Evolutionary conservation across 2,113 vertebrate genomes (phyloP).

Genomic region (Tragulus kanchil): DNA sequence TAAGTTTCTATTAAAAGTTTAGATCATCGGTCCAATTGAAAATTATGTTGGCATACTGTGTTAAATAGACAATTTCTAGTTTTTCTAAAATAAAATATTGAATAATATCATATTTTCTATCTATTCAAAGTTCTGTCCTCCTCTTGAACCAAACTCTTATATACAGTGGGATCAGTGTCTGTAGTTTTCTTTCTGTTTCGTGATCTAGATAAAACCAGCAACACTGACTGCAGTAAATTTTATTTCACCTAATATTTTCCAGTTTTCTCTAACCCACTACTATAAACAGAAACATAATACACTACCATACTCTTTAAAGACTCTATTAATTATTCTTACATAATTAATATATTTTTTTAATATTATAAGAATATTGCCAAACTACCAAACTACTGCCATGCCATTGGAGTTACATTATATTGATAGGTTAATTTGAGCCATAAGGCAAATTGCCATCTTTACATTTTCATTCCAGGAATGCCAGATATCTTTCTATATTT

Average conservation of each 20-base stretch:
- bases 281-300: not conserved
- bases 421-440: not conserved
- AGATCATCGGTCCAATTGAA: slow-evolving; percentile 11
- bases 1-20: slow-evolving; percentile 2
- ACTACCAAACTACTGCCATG: not conserved
- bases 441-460: not conserved
- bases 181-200: not conserved
- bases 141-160: not conserved
- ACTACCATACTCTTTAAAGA: not conserved
- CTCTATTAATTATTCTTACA: not conserved
- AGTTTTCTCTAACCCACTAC: not conserved
- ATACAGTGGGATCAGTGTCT: not conserved
- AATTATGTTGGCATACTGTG: not conserved
- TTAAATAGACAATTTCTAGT: not conserved
- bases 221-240: not conserved
- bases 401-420: not conserved
- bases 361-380: slow-evolving; percentile 39
- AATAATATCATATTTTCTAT: not conserved
- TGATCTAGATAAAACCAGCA: not conserved
- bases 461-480: not conserved
- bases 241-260: not conserved
- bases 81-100: not conserved
- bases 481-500: not conserved
- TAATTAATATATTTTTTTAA: not conserved
- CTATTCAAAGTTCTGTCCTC: not conserved